Evolutionary conservation across 2,888 invertebrate species (phyloP), one percentile per base, ranked within the genome.

Genomic region (Drosophila niveifrons): DNA sequence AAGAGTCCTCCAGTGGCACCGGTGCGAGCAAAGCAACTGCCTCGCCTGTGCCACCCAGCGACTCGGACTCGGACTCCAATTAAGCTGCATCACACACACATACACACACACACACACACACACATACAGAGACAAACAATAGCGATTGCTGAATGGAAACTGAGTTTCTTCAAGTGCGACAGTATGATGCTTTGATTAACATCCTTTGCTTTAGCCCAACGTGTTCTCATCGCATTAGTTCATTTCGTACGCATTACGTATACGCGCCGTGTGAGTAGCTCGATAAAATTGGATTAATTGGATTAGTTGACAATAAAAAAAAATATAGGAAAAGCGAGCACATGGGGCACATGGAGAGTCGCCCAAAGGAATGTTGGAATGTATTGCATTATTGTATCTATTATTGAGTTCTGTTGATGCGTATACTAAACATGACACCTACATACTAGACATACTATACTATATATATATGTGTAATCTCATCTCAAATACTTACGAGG

Each of bases 31-130:
- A 91, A 63, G 92, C 93, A 18, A 92, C 93, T 13, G 91, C 92
- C 67, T 86, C 93, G 47, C 92, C 92, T 66, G 93, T 93, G 68
- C 93, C 92, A 69, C 92, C 92, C 67, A 93, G 93, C 66, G 94
- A 94, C 71, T 93, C 94, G 23, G 94, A 94, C 73, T 93, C 93
- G n/a, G 94, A 94, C 71, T 94, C 94, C 68, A 94, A 94, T 74
- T 94, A 93, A 91, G 77, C 71, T 44, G 31, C 11, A 18, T 18
- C 3, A 8, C 51, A 51, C 58, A 41, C 39, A 18, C n/a, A 52
- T 23, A 57, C 36, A 51, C 23, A 48, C 48, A 41, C 50, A 41
- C 29, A 48, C 39, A 31, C 59, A 50, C 13, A 28, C 15, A 41
- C 29, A 43, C 11, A 51, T 11, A 17, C 11, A 51, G 9, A 18